Conservation (phyloP, 2,797 vertebrate species). For the Pygocentrus nattereri region DNA sequence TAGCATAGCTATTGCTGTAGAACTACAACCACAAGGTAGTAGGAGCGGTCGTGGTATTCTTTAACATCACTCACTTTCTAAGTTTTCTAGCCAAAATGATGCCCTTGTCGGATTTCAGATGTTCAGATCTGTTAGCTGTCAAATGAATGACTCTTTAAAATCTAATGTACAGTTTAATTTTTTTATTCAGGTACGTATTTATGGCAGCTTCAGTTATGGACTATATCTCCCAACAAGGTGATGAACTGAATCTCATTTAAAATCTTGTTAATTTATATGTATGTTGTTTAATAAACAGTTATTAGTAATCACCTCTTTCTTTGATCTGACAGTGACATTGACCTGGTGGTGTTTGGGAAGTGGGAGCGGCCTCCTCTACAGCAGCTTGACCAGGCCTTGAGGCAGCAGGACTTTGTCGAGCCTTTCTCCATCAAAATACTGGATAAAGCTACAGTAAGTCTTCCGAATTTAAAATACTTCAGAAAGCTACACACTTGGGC, state of each 20-base stretch:
- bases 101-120: neutral
- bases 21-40: neutral
- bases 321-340: conserved; percentile 86
- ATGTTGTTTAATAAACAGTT: neutral
- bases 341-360: conserved; percentile 96
- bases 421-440: conserved; percentile 96
- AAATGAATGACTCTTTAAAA: neutral
- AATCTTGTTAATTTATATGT: neutral
- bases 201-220: conserved; percentile 97
- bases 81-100: too few relatives aligned
- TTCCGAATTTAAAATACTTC: neutral
- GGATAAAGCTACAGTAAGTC: conserved; percentile 95
- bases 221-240: conserved; percentile 97
- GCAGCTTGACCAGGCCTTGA: conserved; percentile 91
- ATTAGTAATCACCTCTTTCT: neutral
- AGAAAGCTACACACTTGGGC: neutral
- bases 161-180: neutral
- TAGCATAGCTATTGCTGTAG: neutral
- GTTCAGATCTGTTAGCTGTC: neutral
- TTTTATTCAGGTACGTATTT: conserved; percentile 89
- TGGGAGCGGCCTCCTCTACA: conserved; percentile 95
- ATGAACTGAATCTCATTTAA: conserved; percentile 8
- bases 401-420: conserved; percentile 92
- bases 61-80: neutral
- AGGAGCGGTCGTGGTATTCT: too few relatives aligned